Percentiles rank a stretch among this genome's conserved stretches.
Evolutionary conservation across 2,797 vertebrate genomes (phyloP).

Genomic region (Sus cebifrons): DNA sequence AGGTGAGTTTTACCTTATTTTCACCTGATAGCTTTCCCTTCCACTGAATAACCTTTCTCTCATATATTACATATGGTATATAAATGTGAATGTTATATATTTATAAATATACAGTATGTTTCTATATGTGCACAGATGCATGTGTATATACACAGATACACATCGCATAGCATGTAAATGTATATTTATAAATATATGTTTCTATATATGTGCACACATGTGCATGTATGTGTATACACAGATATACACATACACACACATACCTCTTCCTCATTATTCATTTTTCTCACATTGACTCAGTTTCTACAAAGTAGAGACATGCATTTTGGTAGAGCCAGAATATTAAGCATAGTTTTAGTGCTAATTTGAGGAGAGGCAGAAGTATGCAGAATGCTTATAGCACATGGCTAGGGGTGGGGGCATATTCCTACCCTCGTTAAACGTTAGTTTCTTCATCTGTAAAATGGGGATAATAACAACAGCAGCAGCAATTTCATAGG

Average conservation of each 20-base stretch:
- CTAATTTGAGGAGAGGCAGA: not conserved
- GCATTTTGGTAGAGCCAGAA: not conserved
- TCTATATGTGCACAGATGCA: not conserved
- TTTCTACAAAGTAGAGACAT: not conserved
- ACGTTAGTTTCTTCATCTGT: not conserved
- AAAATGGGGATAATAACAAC: not conserved
- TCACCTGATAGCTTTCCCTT: not conserved
- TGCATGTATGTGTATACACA: not conserved
- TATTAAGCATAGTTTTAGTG: not conserved
- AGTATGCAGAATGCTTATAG: not conserved
- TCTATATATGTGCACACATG: not conserved
- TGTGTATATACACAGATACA: not conserved
- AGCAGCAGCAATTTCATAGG: not conserved
- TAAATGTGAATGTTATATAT: not conserved
- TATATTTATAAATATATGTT: not conserved
- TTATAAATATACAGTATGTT: not conserved
- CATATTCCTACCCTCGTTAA: not conserved
- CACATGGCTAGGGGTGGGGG: too few species aligned
- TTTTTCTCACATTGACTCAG: slow-evolving; percentile 15
- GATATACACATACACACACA: not conserved
- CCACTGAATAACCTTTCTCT: not conserved
- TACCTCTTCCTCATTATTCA: not conserved
- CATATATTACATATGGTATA: not conserved
- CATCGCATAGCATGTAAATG: not conserved
- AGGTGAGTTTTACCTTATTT: not conserved